Conservation (phyloP, 2,797 vertebrate species). For the Dipus sagitta region DNA sequence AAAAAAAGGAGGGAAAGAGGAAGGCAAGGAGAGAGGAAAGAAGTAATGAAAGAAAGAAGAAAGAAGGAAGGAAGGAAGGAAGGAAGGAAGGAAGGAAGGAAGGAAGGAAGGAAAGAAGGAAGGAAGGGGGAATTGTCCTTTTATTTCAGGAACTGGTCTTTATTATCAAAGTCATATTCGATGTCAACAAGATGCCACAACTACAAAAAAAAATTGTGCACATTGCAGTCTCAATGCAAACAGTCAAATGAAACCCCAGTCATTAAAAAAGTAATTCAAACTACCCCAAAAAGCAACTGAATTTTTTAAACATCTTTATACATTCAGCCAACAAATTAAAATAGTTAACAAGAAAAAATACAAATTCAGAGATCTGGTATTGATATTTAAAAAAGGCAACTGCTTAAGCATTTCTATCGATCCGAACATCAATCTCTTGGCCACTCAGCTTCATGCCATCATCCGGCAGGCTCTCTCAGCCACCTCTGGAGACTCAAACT, state of each 20-base stretch:
- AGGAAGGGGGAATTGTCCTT: conserved; percentile 68
- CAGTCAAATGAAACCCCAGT: conserved; percentile 87
- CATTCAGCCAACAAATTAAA: conserved; percentile 87
- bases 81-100: too few species aligned
- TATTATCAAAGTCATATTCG: conserved; percentile 89
- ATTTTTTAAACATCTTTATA: conserved; percentile 85
- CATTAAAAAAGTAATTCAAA: conserved; percentile 89
- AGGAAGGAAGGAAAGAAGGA: too few species aligned
- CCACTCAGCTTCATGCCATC: conserved; percentile 95
- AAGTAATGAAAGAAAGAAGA: too few species aligned
- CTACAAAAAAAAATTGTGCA: conserved; percentile 89
- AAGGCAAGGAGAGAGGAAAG: too few species aligned
- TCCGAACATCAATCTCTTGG: conserved; percentile 97
- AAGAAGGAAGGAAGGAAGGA: too few species aligned
- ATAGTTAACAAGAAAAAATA: conserved; percentile 87
- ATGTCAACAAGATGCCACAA: conserved; percentile 88
- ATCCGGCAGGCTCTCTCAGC: conserved; percentile 96
- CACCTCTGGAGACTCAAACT: conserved; percentile 97
- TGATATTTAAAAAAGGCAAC: conserved; percentile 82
- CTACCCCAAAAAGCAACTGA: conserved; percentile 87
- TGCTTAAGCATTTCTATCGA: conserved; percentile 96
- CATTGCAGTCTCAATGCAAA: conserved; percentile 87
- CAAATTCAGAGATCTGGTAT: conserved; percentile 84
- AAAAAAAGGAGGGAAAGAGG: too few species aligned
- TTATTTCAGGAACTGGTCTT: conserved; percentile 86